These are phyloP conservation scores for Eupeodes latifasciatus DNA, from an alignment of 2,888 invertebrate genomes.

Conservation along the genomic window DNA sequence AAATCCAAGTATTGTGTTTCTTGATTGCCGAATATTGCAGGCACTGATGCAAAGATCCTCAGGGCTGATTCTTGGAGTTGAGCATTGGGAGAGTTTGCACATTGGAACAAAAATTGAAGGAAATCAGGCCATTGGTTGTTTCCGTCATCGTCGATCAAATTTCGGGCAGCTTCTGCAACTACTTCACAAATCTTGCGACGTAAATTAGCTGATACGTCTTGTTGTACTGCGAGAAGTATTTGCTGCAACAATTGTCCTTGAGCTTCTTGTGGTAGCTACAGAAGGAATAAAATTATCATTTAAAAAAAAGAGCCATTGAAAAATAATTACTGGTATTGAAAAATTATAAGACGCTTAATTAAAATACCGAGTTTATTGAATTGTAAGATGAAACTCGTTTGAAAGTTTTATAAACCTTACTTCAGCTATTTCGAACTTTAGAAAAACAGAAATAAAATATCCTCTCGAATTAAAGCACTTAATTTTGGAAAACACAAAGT, in stretches of 20 bases:
- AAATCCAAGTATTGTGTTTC: constrained; percentile 95
- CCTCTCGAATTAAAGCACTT: too few species aligned
- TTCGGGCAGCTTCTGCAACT: constrained; percentile 97
- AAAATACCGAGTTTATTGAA: too few species aligned
- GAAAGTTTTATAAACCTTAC: too few species aligned
- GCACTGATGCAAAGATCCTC: constrained; percentile 97
- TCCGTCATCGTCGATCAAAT: constrained; percentile 97
- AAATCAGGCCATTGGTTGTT: constrained; percentile 99
- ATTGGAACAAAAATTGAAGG: constrained; percentile 96
- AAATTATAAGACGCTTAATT: not conserved
- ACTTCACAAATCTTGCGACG: constrained; percentile 97
- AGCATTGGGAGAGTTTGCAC: constrained; percentile 93
- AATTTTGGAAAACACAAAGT: too few species aligned
- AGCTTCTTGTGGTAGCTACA: constrained; percentile 90
- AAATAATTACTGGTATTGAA: not conserved
- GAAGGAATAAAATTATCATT: constrained; percentile 3
- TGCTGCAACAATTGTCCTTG: constrained; percentile 94
- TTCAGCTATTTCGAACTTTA: too few species aligned
- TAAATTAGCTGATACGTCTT: constrained; percentile 91
- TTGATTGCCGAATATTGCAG: constrained; percentile 98
- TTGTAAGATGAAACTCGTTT: too few species aligned
- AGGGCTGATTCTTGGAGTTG: constrained; percentile 96
- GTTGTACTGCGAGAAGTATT: constrained; percentile 92
- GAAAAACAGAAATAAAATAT: too few species aligned
- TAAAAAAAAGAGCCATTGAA: not conserved